phyloP scores from a whole-genome alignment of 2,113 vertebrate species.

The Indicator indicator region DNA sequence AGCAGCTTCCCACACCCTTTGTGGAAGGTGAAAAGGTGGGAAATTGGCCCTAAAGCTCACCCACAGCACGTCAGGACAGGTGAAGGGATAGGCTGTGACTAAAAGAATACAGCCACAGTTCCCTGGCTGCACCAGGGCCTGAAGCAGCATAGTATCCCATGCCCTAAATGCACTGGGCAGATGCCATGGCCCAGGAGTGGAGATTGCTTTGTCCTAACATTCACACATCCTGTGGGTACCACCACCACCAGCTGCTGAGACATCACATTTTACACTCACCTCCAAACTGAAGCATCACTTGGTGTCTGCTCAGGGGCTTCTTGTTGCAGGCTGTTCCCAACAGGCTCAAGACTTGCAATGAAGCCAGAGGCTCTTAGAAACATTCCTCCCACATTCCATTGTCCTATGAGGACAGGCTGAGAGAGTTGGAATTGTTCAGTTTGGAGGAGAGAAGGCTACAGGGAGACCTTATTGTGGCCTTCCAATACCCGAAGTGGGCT shows the following conservation, averaged over 20 bases:
- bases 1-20: background rate
- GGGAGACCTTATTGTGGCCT: no score
- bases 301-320: background rate
- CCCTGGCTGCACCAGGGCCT: background rate
- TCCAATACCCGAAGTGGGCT: no score
- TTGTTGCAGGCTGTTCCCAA: background rate
- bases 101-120: background rate
- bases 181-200: background rate
- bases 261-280: background rate
- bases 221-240: background rate
- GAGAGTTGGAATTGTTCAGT: no score
- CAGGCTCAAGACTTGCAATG: background rate
- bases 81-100: background rate
- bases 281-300: background rate
- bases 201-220: background rate
- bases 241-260: background rate
- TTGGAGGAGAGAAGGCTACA: no score
- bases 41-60: background rate
- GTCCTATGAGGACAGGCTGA: no score
- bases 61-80: background rate
- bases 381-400: background rate
- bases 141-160: background rate
- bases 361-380: background rate
- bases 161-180: background rate
- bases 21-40: background rate